Conservation (phyloP, 2,113 vertebrate species). For the Paedocypris sp. region DNA sequence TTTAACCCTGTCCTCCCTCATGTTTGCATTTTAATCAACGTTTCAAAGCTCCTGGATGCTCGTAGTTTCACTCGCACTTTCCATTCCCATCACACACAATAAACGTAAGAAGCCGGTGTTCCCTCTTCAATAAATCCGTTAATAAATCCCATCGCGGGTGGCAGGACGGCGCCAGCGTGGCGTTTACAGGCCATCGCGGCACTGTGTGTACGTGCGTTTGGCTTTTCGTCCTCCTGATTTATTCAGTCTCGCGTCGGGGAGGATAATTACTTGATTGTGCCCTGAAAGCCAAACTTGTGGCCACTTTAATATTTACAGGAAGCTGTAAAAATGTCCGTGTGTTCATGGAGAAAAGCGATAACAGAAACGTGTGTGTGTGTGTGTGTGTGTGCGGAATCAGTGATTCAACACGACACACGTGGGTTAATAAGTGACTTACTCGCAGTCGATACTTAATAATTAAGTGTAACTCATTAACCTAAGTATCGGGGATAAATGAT, state of each 20-base stretch:
- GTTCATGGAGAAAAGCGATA: no score
- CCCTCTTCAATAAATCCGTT: constrained; percentile 29
- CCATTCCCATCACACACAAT: constrained; percentile 27
- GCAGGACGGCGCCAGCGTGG: constrained; percentile 16
- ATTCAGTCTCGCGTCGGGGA: constrained; percentile 18
- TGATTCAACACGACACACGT: no score
- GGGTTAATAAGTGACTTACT: no score
- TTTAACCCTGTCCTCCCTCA: constrained; percentile 1
- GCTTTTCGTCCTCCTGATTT: constrained; percentile 28
- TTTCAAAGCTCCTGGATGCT: constrained; percentile 10
- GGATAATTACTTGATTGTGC: constrained; percentile 39
- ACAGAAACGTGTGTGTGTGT: no score
- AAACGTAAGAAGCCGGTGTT: constrained; percentile 22
- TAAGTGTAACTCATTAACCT: no score
- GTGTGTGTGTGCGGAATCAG: no score
- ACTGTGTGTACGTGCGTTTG: constrained; percentile 29
- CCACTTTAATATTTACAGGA: constrained; percentile 32
- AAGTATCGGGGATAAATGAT: no score
- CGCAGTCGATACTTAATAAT: no score
- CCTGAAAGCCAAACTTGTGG: constrained; percentile 33
- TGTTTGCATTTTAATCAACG: background rate
- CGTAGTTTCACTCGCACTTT: constrained; percentile 2
- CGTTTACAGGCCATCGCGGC: constrained; percentile 21
- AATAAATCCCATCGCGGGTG: constrained; percentile 28
- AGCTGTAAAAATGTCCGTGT: constrained; percentile 28